A percentile compares a stretch with the other conserved stretches of the same genome.
phyloP scores from a whole-genome alignment of 2,888 invertebrate species.

The Cheilosia grossa region DNA sequence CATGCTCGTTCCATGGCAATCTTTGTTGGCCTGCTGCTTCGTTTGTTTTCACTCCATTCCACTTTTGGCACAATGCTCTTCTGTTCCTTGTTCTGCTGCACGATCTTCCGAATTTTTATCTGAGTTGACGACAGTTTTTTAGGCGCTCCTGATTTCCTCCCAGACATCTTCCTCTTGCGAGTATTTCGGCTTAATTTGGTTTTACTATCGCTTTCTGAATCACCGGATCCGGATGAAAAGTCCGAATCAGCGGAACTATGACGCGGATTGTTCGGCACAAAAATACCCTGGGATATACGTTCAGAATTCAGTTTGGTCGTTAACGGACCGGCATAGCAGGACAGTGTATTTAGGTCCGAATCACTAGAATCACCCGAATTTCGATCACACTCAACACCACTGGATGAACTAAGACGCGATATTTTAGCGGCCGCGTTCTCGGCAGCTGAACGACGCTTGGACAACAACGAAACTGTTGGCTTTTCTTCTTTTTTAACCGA shows the following conservation, averaged over 20 bases:
- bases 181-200: constrained; percentile 92
- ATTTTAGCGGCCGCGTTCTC: constrained; percentile 77
- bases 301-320: constrained; percentile 81
- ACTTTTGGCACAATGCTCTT: constrained; percentile 81
- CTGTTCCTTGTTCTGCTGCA: constrained; percentile 84
- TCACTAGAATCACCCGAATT: constrained; percentile 79
- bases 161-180: too few relatives aligned
- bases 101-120: constrained; percentile 90
- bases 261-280: constrained; percentile 77
- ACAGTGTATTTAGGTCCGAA: too few relatives aligned
- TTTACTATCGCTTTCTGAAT: constrained; percentile 92
- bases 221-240: too few relatives aligned
- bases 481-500: constrained; percentile 76
- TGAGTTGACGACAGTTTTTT: constrained; percentile 86
- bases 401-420: constrained; percentile 86
- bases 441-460: constrained; percentile 77
- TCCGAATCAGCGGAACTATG: too few relatives aligned
- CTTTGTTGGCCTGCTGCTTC: constrained; percentile 86
- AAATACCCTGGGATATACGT: constrained; percentile 86
- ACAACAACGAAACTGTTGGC: constrained; percentile 53
- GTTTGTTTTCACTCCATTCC: constrained; percentile 81
- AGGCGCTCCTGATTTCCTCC: constrained; percentile 80
- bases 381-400: constrained; percentile 85
- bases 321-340: too few relatives aligned
- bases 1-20: constrained; percentile 95